These are phyloP conservation scores for Takifugu ocellatus DNA, from an alignment of 2,797 vertebrate species.

Conservation along the genomic window DNA sequence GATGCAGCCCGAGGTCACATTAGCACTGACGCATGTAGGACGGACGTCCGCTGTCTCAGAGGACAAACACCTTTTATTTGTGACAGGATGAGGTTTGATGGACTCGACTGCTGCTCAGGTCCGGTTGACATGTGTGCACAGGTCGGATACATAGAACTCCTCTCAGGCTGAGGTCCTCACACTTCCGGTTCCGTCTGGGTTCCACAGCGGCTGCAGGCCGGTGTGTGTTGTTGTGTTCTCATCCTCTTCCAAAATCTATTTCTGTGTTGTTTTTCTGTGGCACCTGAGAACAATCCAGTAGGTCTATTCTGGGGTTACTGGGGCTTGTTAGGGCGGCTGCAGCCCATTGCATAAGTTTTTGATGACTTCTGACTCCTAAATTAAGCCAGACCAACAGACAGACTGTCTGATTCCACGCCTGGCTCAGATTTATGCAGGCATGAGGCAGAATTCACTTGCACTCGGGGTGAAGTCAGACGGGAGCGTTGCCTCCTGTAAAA, in stretches of 20 bases:
- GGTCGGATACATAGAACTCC: background rate
- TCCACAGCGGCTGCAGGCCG: too few relatives aligned
- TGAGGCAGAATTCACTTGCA: background rate
- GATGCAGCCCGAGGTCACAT: background rate
- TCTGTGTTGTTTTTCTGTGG: conserved; percentile 65
- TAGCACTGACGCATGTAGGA: background rate
- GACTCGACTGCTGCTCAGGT: background rate
- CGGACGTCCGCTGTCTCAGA: background rate
- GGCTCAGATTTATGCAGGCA: conserved; percentile 14
- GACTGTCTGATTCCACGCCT: conserved; percentile 22
- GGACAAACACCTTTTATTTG: background rate
- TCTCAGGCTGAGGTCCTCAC: too few relatives aligned
- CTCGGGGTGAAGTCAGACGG: too few relatives aligned
- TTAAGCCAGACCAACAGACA: conserved; percentile 43
- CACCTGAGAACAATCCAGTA: conserved; percentile 64
- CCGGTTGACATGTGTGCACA: background rate
- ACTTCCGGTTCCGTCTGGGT: background rate
- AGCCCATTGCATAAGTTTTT: conserved; percentile 66
- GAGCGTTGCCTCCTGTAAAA: too few relatives aligned
- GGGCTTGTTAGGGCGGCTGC: conserved; percentile 52
- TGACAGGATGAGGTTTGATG: background rate
- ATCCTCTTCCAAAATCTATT: conserved; percentile 50
- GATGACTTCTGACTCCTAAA: conserved; percentile 65
- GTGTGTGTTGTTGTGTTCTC: too few relatives aligned
- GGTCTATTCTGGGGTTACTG: conserved; percentile 62